Evolutionary conservation across 2,888 invertebrate species (phyloP), one percentile per base, ranked within the genome.

Genomic region (Callyntrura guangdongensis): DNA sequence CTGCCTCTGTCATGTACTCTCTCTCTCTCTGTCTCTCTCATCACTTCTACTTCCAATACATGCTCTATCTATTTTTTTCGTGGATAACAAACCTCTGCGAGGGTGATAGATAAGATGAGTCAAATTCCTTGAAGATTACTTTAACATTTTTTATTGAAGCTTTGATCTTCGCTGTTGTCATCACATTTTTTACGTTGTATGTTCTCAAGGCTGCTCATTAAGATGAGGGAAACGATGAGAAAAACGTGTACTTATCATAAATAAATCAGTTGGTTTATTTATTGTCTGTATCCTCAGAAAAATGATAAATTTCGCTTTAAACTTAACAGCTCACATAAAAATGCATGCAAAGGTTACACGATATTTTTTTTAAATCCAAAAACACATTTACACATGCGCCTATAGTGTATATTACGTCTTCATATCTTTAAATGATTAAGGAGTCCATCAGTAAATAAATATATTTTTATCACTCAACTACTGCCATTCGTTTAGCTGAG

Each of bases 81-180:
- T 6, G 3, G 36, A 36, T 2, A 36, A 36, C 3, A 36, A 36
- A 36, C 2, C 36, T n/a, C n/a, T 36, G 36, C 36, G 36, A 36
- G 36, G 36, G 36, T 36, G 36, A 36, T 36, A 36, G 14, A 53
- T 53, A 14, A 53, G n/a, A 53, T 9, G n/a, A 14, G 5, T 53
- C 8, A 61, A 22, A 22, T 20, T 61, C 61, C 61, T 22, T 61
- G 61, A 61, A 67, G 27, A 67, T 67, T n/a, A 14, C 27, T 69
- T 49, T 74, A 69, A 49, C 47, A 49, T 20, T 20, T 20, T 20
- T 47, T 22, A 1, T 77, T 53, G 25, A 77, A 49, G 77, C 53
- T 53, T 77, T 77, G 77, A 77, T 77, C 53, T 77, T 49, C n/a
- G 22, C 12, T 49, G 74, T 74, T 56, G n/a, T 77, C 77, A 53